Percentiles rank a stretch among this genome's conserved stretches.
Evolutionary conservation across 2,888 invertebrate species (phyloP).

Genomic region (Melangyna quadrimaculata): DNA sequence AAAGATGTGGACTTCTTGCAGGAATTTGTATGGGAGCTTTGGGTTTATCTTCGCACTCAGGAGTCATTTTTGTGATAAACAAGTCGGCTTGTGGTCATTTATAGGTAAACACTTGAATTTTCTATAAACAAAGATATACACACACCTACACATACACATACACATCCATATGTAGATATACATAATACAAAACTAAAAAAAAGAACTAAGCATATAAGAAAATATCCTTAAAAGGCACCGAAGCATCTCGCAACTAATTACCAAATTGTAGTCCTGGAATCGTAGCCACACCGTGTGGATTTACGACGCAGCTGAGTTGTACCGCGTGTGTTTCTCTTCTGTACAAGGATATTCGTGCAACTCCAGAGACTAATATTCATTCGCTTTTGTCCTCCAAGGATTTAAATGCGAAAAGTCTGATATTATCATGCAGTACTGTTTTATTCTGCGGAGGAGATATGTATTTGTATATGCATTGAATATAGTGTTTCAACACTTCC

Average conservation of each 20-base stretch:
- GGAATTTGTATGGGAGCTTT: neutral
- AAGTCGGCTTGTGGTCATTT: constrained; percentile 20
- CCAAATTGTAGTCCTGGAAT: constrained; percentile 55
- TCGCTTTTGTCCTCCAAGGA: constrained; percentile 66
- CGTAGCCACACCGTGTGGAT: constrained; percentile 30
- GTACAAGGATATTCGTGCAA: constrained; percentile 12
- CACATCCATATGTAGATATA: too few relatives aligned
- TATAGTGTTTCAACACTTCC: constrained; percentile 36
- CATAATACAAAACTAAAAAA: neutral
- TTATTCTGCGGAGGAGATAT: neutral
- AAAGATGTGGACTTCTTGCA: neutral
- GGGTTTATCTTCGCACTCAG: constrained; percentile 12
- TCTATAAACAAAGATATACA: neutral
- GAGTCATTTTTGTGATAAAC: constrained; percentile 38
- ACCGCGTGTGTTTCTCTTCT: constrained; percentile 15
- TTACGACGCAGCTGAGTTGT: constrained; percentile 37
- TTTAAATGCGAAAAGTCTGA: constrained; percentile 68
- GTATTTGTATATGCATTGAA: constrained; percentile 31
- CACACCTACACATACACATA: too few relatives aligned
- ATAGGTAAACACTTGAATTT: constrained; percentile 22
- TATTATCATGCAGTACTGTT: constrained; percentile 57
- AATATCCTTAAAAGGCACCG: constrained; percentile 23
- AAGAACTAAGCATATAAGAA: neutral
- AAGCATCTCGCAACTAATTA: constrained; percentile 67
- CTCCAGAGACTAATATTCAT: constrained; percentile 63